These are phyloP conservation scores for Kuschelorhynchus macadamiae DNA, from an alignment of 2,888 invertebrate species.

Conservation along the genomic window DNA sequence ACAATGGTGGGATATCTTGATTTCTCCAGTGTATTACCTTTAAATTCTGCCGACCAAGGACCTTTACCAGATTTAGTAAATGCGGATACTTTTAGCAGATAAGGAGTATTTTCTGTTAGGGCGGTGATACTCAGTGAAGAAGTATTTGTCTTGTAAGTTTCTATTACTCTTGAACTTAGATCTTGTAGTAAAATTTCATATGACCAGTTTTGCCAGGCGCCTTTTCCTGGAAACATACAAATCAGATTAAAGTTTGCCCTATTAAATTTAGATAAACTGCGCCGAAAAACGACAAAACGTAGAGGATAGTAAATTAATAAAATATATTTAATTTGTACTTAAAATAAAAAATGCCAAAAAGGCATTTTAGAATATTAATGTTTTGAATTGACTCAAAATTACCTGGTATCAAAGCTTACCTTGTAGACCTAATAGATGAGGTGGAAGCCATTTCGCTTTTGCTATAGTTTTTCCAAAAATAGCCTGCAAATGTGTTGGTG, in stretches of 20 bases:
- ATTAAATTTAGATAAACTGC: too few species aligned
- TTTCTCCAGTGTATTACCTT: conserved; percentile 74
- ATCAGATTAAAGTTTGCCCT: background rate
- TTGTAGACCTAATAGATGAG: conserved; percentile 82
- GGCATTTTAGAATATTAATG: background rate
- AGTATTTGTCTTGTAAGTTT: conserved; percentile 70
- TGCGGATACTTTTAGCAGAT: conserved; percentile 84
- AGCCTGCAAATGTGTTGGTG: conserved; percentile 85
- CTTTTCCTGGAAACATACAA: conserved; percentile 68
- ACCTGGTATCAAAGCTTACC: conserved; percentile 66
- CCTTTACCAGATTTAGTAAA: conserved; percentile 79
- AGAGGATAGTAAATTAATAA: too few species aligned
- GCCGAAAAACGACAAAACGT: too few species aligned
- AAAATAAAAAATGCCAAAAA: too few species aligned
- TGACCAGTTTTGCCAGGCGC: conserved; percentile 82
- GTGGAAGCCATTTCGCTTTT: conserved; percentile 86
- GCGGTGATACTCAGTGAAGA: conserved; percentile 77
- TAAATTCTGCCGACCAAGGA: conserved; percentile 48
- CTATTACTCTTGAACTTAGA: conserved; percentile 66
- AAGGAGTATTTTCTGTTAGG: conserved; percentile 82
- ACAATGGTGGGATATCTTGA: conserved; percentile 76
- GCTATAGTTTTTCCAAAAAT: conserved; percentile 83
- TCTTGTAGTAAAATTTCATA: conserved; percentile 82
- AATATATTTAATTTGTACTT: too few species aligned
- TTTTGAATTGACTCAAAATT: background rate